These are phyloP conservation scores for Acleris literana DNA, from an alignment of 2,888 invertebrate species.

Conservation along the genomic window DNA sequence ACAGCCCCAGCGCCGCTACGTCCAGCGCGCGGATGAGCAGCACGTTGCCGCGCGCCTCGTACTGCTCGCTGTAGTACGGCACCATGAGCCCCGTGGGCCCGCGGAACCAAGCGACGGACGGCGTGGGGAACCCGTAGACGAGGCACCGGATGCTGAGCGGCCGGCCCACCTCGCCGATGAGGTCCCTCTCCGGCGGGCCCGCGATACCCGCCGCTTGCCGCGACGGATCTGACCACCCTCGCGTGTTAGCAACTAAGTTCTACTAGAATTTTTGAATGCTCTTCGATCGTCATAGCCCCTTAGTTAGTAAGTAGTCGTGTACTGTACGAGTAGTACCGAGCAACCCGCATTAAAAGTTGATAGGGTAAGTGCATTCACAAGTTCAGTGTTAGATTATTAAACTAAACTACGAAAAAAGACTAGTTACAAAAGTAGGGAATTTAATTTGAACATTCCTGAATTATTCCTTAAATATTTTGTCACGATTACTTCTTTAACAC, in stretches of 20 bases:
- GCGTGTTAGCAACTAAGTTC: conserved; percentile 52
- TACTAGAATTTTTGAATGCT: conserved; percentile 49
- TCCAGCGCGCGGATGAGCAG: conserved; percentile 89
- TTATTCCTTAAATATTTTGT: background rate
- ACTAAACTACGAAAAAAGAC: conserved; percentile 53
- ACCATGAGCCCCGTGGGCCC: conserved; percentile 88
- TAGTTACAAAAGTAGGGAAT: conserved; percentile 54
- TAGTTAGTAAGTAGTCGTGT: background rate
- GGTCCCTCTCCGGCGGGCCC: conserved; percentile 85
- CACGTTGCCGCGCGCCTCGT: conserved; percentile 89
- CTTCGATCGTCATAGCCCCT: conserved; percentile 4
- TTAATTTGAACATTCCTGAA: conserved; percentile 46
- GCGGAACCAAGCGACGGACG: conserved; percentile 93
- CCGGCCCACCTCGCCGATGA: conserved; percentile 88
- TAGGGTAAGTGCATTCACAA: conserved; percentile 20
- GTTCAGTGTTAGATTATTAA: conserved; percentile 42
- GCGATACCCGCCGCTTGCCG: conserved; percentile 85
- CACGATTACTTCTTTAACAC: background rate
- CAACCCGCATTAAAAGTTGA: too few relatives aligned
- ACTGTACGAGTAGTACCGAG: too few relatives aligned
- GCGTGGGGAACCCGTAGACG: conserved; percentile 91
- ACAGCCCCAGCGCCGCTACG: conserved; percentile 90
- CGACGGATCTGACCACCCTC: conserved; percentile 83
- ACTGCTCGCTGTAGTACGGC: conserved; percentile 86
- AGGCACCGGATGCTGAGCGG: conserved; percentile 90